These are phyloP conservation scores for Typhlichthys subterraneus DNA, from an alignment of 2,797 vertebrate genomes.

Conservation along the genomic window DNA sequence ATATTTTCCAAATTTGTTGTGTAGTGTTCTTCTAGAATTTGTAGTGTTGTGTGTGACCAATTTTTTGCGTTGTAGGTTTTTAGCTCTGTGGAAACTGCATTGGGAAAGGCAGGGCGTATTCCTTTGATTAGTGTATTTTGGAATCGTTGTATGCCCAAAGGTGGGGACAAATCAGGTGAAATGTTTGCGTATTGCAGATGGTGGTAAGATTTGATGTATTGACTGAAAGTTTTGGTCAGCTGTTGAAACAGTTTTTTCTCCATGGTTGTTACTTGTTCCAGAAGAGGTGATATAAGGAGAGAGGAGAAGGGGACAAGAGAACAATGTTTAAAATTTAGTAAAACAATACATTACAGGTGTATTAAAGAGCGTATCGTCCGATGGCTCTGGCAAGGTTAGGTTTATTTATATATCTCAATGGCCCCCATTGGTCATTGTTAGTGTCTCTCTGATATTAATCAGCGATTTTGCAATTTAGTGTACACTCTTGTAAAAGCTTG, in stretches of 20 bases:
- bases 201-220: background rate
- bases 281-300: too few species aligned
- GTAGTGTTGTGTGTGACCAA: background rate
- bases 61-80: background rate
- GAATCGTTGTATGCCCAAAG: background rate
- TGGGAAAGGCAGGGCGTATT: background rate
- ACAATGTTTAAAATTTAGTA: too few species aligned
- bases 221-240: background rate
- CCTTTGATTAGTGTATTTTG: background rate
- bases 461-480: too few species aligned
- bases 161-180: background rate
- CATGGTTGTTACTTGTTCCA: too few species aligned
- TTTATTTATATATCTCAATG: too few species aligned
- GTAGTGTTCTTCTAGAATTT: background rate
- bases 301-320: too few species aligned
- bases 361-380: too few species aligned
- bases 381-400: too few species aligned
- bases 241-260: background rate
- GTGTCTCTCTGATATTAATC: too few species aligned
- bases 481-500: too few species aligned
- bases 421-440: too few species aligned
- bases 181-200: background rate
- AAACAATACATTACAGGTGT: too few species aligned
- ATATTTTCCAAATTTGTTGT: background rate
- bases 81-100: accelerated